Percentiles rank a stretch among this genome's conserved stretches.
Evolutionary conservation across 2,113 vertebrate species (phyloP).

Genomic region (Cercopithecus mona): DNA sequence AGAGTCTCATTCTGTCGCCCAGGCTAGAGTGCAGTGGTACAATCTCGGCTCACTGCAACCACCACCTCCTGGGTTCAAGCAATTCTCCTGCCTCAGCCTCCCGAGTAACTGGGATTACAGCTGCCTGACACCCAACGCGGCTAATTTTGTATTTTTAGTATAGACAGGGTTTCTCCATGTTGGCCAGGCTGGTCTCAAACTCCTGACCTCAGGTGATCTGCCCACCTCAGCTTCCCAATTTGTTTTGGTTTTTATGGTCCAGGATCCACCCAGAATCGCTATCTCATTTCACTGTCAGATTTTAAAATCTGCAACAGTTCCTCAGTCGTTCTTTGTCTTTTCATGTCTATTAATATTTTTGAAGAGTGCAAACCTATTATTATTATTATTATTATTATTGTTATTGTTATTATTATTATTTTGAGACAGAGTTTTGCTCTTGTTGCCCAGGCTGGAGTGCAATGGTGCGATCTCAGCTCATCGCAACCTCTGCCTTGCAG

Average conservation of each 20-base stretch:
- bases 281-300: not conserved
- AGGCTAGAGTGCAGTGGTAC: not conserved
- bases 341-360: not conserved
- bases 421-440: no score
- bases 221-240: not conserved
- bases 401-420: no score
- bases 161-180: not conserved
- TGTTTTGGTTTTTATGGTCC: not conserved
- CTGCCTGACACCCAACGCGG: no score
- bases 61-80: no score
- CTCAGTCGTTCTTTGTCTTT: not conserved
- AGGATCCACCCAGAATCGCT: not conserved
- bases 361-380: not conserved
- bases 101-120: no score
- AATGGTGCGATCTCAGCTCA: no score
- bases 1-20: not conserved
- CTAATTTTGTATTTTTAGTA: no score
- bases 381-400: not conserved
- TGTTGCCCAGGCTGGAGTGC: no score
- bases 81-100: no score
- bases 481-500: no score
- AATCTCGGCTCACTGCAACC: no score
- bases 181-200: not conserved
- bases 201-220: not conserved
- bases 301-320: not conserved